Evolutionary conservation across 2,888 invertebrate species (phyloP).

Genomic region (Sminthurinus aureus): DNA sequence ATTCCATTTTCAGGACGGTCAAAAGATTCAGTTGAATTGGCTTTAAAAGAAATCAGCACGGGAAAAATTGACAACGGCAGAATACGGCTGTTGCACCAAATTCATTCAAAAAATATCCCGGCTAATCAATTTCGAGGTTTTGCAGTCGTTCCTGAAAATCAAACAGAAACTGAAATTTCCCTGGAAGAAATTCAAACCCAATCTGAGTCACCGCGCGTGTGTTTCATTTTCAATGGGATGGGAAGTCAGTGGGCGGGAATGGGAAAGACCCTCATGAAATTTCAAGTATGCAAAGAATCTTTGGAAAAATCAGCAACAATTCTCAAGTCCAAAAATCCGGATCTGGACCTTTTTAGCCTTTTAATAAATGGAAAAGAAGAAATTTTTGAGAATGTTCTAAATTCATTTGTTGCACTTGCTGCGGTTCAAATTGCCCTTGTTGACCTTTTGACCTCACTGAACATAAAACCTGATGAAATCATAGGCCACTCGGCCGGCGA

Average conservation of each 20-base stretch:
- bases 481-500: constrained; percentile 95
- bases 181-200: too few species aligned
- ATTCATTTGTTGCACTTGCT: constrained; percentile 93
- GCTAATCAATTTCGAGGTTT: too few species aligned
- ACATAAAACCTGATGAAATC: constrained; percentile 96
- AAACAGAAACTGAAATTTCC: too few species aligned
- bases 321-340: constrained; percentile 78
- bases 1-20: too few species aligned
- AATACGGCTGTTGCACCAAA: too few species aligned
- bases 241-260: too few species aligned
- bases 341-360: constrained; percentile 81
- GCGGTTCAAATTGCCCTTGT: constrained; percentile 84
- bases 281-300: constrained; percentile 71
- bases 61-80: too few species aligned
- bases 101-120: too few species aligned
- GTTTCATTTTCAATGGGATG: constrained; percentile 71
- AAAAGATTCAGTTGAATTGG: too few species aligned
- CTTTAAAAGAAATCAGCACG: too few species aligned
- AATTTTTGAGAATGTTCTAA: constrained; percentile 82
- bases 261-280: constrained; percentile 66
- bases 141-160: too few species aligned
- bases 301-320: constrained; percentile 78
- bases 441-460: constrained; percentile 81
- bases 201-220: constrained; percentile 73
- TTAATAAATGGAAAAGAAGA: constrained; percentile 78